Percentiles rank a stretch among this genome's conserved stretches.
Evolutionary conservation across 2,888 invertebrate genomes (phyloP).

Genomic region (Papilio demoleus): DNA sequence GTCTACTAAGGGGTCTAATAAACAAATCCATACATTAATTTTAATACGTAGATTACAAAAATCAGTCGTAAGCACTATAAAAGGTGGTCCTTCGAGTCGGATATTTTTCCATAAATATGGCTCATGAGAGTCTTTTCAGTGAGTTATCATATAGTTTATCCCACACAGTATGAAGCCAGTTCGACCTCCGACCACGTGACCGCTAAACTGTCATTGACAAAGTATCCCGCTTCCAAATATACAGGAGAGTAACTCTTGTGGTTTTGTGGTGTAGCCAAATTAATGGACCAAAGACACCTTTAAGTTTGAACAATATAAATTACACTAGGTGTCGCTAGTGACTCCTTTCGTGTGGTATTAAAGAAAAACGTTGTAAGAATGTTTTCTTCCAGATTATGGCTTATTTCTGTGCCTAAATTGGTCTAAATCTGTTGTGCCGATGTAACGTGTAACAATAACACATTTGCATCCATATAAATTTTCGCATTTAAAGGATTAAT

Average conservation of each 20-base stretch:
- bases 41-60: too few relatives aligned
- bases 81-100: background rate
- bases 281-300: slow-evolving; percentile 15
- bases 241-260: slow-evolving; percentile 11
- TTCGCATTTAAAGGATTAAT: too few relatives aligned
- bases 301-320: background rate
- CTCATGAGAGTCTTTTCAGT: background rate
- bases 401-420: too few relatives aligned
- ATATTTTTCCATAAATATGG: background rate
- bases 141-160: background rate
- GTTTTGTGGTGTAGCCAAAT: slow-evolving; percentile 3
- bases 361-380: too few relatives aligned
- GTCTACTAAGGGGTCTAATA: background rate
- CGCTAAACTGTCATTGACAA: slow-evolving; percentile 22
- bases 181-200: slow-evolving; percentile 10
- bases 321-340: background rate
- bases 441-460: too few relatives aligned
- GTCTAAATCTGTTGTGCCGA: too few relatives aligned
- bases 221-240: slow-evolving; percentile 5
- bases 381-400: too few relatives aligned
- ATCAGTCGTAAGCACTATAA: too few relatives aligned
- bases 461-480: too few relatives aligned
- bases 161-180: slow-evolving; percentile 3
- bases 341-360: too few relatives aligned
- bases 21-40: too few relatives aligned